phyloP scores from a whole-genome alignment of 2,888 invertebrate genomes.

The Mythimna lalbum region DNA sequence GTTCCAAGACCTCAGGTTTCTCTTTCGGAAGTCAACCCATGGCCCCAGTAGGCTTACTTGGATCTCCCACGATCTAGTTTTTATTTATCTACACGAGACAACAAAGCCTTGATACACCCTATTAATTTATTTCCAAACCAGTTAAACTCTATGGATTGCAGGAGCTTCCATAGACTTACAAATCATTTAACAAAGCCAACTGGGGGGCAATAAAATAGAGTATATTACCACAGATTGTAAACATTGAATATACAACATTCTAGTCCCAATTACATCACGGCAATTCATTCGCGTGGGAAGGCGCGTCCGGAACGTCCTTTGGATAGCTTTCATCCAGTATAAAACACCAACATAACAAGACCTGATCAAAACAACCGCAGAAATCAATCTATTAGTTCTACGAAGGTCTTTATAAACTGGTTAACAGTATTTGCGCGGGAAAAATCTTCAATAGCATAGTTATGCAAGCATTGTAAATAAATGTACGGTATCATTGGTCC shows the following conservation, averaged over 20 bases:
- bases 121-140: constrained; percentile 27
- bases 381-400: constrained; percentile 51
- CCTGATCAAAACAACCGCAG: constrained; percentile 51
- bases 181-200: constrained; percentile 52
- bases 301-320: constrained; percentile 77
- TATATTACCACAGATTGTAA: constrained; percentile 54
- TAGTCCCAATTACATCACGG: constrained; percentile 71
- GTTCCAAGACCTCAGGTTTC: no score
- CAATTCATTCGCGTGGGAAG: constrained; percentile 84
- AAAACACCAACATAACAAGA: constrained; percentile 68
- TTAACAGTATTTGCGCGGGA: constrained; percentile 74
- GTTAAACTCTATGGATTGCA: constrained; percentile 12
- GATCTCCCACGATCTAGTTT: constrained; percentile 32
- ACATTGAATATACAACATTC: constrained; percentile 58
- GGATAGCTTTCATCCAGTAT: constrained; percentile 75
- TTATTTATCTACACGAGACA: not conserved
- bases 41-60: not conserved
- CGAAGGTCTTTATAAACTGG: constrained; percentile 65
- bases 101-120: constrained; percentile 35
- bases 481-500: constrained; percentile 80
- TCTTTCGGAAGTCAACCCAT: no score
- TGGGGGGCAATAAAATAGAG: constrained; percentile 40
- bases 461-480: constrained; percentile 81
- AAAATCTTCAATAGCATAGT: constrained; percentile 80
- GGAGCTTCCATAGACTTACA: constrained; percentile 27